Evolutionary conservation across 1,140 invertebrate genomes (phyloP).

Genomic region (Heliconius himera): DNA sequence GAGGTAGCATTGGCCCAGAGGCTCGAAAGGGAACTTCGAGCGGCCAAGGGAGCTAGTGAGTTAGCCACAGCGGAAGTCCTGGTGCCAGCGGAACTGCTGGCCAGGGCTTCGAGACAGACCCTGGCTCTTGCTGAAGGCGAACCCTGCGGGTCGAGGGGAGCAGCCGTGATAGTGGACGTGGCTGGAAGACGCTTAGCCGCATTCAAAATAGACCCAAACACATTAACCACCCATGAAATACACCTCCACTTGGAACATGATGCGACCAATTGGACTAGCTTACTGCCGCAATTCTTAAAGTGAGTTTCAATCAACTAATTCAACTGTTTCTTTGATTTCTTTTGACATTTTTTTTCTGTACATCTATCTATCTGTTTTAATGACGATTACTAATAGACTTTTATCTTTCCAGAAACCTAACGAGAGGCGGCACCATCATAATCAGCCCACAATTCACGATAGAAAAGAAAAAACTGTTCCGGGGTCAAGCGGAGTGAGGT

Average conservation of each 20-base stretch:
- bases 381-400: slow-evolving; percentile 44
- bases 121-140: slow-evolving; percentile 91
- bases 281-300: slow-evolving; percentile 93
- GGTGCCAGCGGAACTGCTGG: slow-evolving; percentile 89
- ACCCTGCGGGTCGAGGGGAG: slow-evolving; percentile 91
- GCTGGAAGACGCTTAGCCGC: slow-evolving; percentile 85
- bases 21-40: slow-evolving; percentile 88
- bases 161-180: slow-evolving; percentile 89
- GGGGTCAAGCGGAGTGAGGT: slow-evolving; percentile 83
- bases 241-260: slow-evolving; percentile 92
- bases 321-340: not conserved
- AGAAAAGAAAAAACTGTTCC: slow-evolving; percentile 93
- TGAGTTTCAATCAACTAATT: slow-evolving; percentile 78
- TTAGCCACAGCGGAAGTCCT: slow-evolving; percentile 90
- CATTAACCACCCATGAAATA: slow-evolving; percentile 92
- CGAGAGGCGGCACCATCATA: slow-evolving; percentile 90
- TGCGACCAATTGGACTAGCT: slow-evolving; percentile 89
- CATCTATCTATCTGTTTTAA: not conserved
- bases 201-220: slow-evolving; percentile 91
- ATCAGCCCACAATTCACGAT: slow-evolving; percentile 91
- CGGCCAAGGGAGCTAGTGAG: slow-evolving; percentile 88
- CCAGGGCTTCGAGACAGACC: slow-evolving; percentile 88
- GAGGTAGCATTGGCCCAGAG: slow-evolving; percentile 84
- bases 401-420: slow-evolving; percentile 86
- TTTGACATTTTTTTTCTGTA: not conserved